Base-by-base conservation (phyloP, 1,140 invertebrate genomes). In the Drosophila bipectinata region DNA sequence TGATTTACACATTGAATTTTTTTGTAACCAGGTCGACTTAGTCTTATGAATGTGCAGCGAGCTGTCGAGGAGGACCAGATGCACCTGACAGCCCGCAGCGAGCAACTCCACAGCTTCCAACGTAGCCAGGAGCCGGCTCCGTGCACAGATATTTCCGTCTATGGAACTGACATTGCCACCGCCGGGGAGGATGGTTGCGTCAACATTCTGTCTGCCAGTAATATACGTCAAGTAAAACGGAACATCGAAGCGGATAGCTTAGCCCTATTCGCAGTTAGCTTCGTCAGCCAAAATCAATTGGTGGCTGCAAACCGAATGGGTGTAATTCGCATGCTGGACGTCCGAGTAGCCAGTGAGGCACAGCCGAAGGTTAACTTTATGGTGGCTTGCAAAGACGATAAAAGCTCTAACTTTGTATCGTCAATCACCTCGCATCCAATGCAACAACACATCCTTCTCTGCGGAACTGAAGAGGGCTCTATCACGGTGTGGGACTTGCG, bases 401-500 rank as follows among this genome's bases (percentile, higher is more conserved):
- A 93, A 73, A 92, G 91, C 69, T 90, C 94, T 82, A 93, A 93
- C 30, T 95, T 95, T 62, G 94, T 96, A 2, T 95, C 94, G 0
- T 95, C 95, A 89, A 92, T 98, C 24, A 93, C 95, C 0, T 94
- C 95, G 62, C 97, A 98, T 93, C 97, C 97, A 7, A 96, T 96
- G 47, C 97, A 98, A 90, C 94, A 95, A 7, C 96, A 98, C 80
- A 94, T 98, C 28, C 73, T 92, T 8, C 93, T 97, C 1, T 95
- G 96, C 24, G 97, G 97, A 44, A 96, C 96, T 80, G 96, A 97
- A 77, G 96, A 97, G 80, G 94, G 94, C 1, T 94, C 95, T 21
- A 92, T 98, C 18, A 96, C 96, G n/a, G 94, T 97, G 1, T 98
- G 97, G 97, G 97, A 98, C 92, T 92, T 98, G 61, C 92, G 97